Evolutionary conservation across 2,888 invertebrate species (phyloP), one percentile per base, ranked within the genome.

Genomic region (Nomada goodeniana): DNA sequence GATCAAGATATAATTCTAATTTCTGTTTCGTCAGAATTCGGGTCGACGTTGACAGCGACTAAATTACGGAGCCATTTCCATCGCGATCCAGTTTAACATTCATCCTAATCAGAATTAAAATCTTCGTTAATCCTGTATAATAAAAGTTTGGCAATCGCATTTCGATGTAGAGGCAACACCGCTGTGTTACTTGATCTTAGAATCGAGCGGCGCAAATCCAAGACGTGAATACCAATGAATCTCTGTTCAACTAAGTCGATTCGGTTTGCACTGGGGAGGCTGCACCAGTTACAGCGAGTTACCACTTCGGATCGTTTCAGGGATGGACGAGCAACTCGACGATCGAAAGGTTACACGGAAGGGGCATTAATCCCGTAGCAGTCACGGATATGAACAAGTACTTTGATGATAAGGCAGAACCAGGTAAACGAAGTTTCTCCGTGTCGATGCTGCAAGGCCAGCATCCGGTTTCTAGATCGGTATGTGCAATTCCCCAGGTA

Each of bases 301-400:
- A 64, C 23, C 55, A n/a, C 15, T 64, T 69, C 29, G 59, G 60
- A 65, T 67, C 63, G 52, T 81, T 88, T 52, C 82, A 92, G 92
- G 91, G 89, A 26, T 91, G 92, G 92, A 91, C 91, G 70, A 89
- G 82, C 52, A 86, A 87, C 65, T 87, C 91, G 20, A 84, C 88
- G 74, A 86, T 89, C 79, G 88, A 86, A 59, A 88, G 88, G 77
- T 70, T 90, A 23, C 80, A 82, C 57, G 73, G 80, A 23, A 79
- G 82, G 71, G 80, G 84, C 76, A 83, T 84, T 71, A 84, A 91
- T 74, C 89, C 88, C 57, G 63, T 83, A 67, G 76, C 87, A 36
- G 78, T 84, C 55, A 75, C 82, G 50, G 87, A 91, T 81, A 75
- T 85, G 84, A 89, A 90, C 88, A 89, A 87, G 86, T 90, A 91